Evolutionary conservation across 2,888 invertebrate genomes (phyloP), one percentile per base, ranked within the genome.

Genomic region (Caenorhabditis imperialis): DNA sequence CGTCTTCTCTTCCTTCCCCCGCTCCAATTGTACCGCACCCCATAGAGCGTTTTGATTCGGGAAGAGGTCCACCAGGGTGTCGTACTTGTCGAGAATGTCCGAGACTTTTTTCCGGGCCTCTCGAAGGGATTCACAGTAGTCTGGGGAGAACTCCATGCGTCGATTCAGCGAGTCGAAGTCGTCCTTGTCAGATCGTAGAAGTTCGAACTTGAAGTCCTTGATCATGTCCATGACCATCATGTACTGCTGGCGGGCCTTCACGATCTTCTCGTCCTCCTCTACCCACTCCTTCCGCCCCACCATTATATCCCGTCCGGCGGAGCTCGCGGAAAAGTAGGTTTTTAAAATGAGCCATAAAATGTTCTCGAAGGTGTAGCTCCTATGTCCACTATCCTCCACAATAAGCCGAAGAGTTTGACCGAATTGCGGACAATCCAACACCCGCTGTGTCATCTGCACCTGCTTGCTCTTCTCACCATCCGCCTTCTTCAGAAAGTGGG

Each of bases 341-440:
- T 81, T 81, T n/a, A 86, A 71, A 57, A 80, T 77, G 22, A 86
- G 75, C 86, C 86, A 86, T 2, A 86, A 54, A 12, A 83, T 75
- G 48, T 85, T 84, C 14, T 77, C 82, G 30, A 80, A 71, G 25
- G 76, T 75, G 65, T 82, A 76, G 22, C 75, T 63, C 10, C 75
- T 75, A 20, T 65, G 53, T 10, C 51, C 65, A 38, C 73, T 74
- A 30, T 69, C 58, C 27, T 75, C 75, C 3, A 69, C 88, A 85
- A 79, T 88, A 77, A 77, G 48, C 25, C 60, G 67, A 72, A 55
- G 33, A 16, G 71, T 72, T 22, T 72, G 45, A 5, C 63, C 71
- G 27, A 62, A 62, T n/a, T 61, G 55, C n/a, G 62, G 57, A 45
- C 71, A 63, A 37, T 57, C 50, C 71, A 62, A 58, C 5, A 57